Base-by-base conservation (phyloP, 2,888 invertebrate species). In the Tenthredo scrophulariae region DNA sequence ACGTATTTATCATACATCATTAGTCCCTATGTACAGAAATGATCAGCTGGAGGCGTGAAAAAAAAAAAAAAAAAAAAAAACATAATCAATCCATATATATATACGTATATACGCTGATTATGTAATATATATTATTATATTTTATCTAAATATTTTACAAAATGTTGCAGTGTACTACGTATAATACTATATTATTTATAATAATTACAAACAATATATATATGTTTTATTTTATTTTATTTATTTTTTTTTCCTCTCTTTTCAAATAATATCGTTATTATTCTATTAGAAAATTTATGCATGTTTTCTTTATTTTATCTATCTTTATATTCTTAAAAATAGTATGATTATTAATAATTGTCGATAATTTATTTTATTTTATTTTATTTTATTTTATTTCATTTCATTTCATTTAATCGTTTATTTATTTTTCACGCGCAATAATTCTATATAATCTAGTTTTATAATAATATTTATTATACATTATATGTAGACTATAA, bases 41-140 rank as follows among this genome's bases (percentile, higher is more conserved):
- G 10, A 33, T 79, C 7, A 54, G 54, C 79, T 79, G 37, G 58
- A 79, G 37, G 58, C 79, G 79, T 79, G 33, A 33, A 37, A 37
- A 7, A 37, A 58, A 22, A 79, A 79, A 58, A 79, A 79, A 22
- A 79, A 79, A 79, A 79, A 77, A n/a, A 77, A 77, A 77, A 58
- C 33, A 79, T 58, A 79, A 79, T 46, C 15, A 79, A 79, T 46
- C n/a, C 10, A 22, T 22, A 29, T 29, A 22, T 26, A 75, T 75
- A 46, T 9, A 2, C 26, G 2, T 29, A 22, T 26, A 75, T 75
- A 46, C 18, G 9, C 26, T 26, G 43, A 40, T 46, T 13, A 50
- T 50, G 0, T 0, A 5, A 50, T 50, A 29, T 29, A 29, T 29
- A 33, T 50, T 18, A 74, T 22, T 74, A 75, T n/a, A 33, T n/a